These are phyloP conservation scores for Latrodectus elegans DNA, from an alignment of 2,888 invertebrate species.

Conservation along the genomic window DNA sequence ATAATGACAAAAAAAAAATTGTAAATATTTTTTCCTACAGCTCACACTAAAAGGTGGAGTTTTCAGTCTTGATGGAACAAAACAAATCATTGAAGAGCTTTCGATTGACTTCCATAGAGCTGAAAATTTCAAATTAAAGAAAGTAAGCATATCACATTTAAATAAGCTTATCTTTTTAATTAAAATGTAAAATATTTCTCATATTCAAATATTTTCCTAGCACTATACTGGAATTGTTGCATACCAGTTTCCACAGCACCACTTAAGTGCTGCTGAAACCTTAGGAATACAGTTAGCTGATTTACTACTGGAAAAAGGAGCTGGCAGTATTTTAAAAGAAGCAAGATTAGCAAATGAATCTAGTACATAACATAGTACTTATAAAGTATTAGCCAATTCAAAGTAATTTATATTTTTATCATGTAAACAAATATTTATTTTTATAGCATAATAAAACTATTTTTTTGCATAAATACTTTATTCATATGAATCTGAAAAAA, in stretches of 20 bases:
- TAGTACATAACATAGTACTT: too few species aligned
- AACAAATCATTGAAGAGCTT: conserved; percentile 53
- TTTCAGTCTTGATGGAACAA: conserved; percentile 70
- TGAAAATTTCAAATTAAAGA: background rate
- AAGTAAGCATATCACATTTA: background rate
- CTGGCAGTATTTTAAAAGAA: conserved; percentile 68
- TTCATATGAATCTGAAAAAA: background rate
- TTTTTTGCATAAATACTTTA: too few species aligned
- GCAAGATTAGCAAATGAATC: conserved; percentile 42
- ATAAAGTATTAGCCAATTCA: too few species aligned
- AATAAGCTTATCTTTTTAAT: background rate
- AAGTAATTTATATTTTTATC: too few species aligned
- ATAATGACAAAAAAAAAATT: too few species aligned
- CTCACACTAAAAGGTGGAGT: conserved; percentile 70
- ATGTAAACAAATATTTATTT: too few species aligned
- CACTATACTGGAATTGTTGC: conserved; percentile 55
- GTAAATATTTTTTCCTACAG: conserved; percentile 22
- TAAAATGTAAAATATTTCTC: background rate
- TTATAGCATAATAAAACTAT: too few species aligned
- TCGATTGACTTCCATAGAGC: background rate
- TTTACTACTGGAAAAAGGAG: conserved; percentile 60
- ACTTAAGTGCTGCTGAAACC: conserved; percentile 35
- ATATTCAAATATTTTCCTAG: conserved; percentile 19
- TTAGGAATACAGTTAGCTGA: conserved; percentile 55
- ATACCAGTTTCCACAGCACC: conserved; percentile 35